Conservation (phyloP, 2,113 vertebrate genomes). For the Rhynchomys soricoides region DNA sequence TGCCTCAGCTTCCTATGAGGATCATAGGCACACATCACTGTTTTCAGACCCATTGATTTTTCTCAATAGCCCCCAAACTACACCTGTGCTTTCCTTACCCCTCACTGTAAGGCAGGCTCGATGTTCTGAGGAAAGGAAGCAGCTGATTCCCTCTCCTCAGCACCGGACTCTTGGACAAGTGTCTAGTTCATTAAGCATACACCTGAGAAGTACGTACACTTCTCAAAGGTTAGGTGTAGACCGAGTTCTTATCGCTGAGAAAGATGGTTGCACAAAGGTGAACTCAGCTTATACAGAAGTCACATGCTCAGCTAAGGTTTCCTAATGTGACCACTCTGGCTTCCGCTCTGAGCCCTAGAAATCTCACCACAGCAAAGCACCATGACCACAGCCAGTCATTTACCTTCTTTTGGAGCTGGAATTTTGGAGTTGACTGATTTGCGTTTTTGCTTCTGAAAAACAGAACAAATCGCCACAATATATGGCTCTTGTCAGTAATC, state of each 20-base stretch:
- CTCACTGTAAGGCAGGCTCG: not conserved
- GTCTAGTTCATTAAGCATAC: not conserved
- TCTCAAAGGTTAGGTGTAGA: not conserved
- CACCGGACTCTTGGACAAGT: not conserved
- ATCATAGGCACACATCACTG: not conserved
- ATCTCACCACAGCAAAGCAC: not conserved
- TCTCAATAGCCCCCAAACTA: not conserved
- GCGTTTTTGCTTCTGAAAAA: slow-evolving; percentile 84
- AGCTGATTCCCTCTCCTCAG: not conserved
- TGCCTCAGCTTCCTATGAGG: not conserved
- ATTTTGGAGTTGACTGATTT: slow-evolving; percentile 86
- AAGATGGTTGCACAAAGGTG: not conserved
- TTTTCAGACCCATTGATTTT: not conserved
- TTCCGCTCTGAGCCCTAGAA: not conserved
- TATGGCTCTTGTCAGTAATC: not conserved
- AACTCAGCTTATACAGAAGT: not conserved
- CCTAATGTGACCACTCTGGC: not conserved
- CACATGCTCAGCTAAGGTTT: not conserved
- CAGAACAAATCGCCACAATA: slow-evolving; percentile 62
- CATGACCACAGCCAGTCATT: slow-evolving; percentile 16
- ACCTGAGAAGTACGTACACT: not conserved
- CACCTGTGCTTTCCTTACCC: not conserved
- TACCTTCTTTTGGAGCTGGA: slow-evolving; percentile 88
- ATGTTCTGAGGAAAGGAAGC: not conserved
- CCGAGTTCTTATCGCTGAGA: not conserved